Evolutionary conservation across 2,113 vertebrate species (phyloP).

Genomic region (Indicator indicator): DNA sequence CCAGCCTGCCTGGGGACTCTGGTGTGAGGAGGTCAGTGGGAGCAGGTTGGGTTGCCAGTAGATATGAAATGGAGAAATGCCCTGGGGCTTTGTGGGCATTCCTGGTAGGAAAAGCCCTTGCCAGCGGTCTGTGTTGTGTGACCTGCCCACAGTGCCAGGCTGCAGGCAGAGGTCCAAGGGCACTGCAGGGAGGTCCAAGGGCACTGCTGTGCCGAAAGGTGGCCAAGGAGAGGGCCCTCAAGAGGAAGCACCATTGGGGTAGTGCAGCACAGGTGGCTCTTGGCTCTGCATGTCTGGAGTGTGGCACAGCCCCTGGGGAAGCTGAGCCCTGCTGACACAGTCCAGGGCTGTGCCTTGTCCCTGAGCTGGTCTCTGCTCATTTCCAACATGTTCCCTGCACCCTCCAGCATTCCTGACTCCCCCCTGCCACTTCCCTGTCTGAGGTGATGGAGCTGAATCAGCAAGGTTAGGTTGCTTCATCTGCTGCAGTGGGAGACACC

Average conservation of each 20-base stretch:
- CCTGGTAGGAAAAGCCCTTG: neutral
- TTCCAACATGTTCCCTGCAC: neutral
- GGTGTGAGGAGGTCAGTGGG: neutral
- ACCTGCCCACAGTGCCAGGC: neutral
- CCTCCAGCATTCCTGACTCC: neutral
- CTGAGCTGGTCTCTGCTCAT: too few relatives aligned
- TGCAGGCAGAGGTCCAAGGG: neutral
- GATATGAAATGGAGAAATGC: neutral
- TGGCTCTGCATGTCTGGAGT: neutral
- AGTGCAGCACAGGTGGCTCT: neutral
- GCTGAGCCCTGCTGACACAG: neutral
- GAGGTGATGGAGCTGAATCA: neutral
- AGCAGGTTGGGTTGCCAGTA: neutral
- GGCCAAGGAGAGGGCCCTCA: neutral
- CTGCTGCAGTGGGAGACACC: neutral
- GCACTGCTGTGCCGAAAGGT: neutral
- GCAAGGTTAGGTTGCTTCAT: neutral
- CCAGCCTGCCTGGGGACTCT: neutral
- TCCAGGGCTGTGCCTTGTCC: neutral
- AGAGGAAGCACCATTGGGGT: neutral
- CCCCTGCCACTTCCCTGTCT: neutral
- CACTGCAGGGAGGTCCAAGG: neutral
- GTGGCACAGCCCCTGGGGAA: neutral
- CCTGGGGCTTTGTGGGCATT: neutral
- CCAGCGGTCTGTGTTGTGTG: rapidly evolving